Evolutionary conservation across 1,140 invertebrate species (phyloP).

Genomic region (Lepidurus arcticus): DNA sequence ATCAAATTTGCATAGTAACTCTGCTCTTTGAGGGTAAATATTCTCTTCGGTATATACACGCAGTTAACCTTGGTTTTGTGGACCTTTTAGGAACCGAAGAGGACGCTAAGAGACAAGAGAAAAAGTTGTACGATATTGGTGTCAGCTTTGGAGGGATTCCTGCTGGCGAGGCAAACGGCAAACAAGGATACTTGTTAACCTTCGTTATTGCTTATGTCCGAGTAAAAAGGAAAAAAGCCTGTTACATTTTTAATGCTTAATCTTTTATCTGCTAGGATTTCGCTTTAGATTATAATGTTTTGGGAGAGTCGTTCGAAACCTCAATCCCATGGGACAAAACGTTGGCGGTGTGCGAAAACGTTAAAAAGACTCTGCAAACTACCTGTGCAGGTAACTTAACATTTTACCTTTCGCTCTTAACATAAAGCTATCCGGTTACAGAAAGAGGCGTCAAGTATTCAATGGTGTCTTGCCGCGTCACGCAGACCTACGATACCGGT

Average conservation of each 20-base stretch:
- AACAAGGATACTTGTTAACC: constrained; percentile 89
- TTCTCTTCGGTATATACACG: background rate
- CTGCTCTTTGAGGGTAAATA: constrained; percentile 77
- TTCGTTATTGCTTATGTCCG: constrained; percentile 98
- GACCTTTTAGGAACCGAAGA: constrained; percentile 50
- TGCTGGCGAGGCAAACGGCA: constrained; percentile 87
- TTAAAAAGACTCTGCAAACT: constrained; percentile 69
- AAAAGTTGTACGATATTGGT: constrained; percentile 76
- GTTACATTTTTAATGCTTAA: background rate
- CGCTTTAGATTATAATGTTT: constrained; percentile 76
- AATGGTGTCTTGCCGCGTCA: constrained; percentile 76
- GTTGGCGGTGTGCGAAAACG: constrained; percentile 75
- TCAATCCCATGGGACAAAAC: constrained; percentile 94
- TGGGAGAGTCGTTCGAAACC: constrained; percentile 97
- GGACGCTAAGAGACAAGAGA: constrained; percentile 72
- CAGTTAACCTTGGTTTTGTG: constrained; percentile 24
- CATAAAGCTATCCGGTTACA: constrained; percentile 40
- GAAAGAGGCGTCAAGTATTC: constrained; percentile 55
- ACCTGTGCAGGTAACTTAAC: constrained; percentile 59
- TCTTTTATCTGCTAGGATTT: constrained; percentile 64
- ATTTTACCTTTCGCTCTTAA: background rate
- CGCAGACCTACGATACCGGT: constrained; percentile 94
- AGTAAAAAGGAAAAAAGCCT: constrained; percentile 47
- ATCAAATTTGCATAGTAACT: constrained; percentile 82
- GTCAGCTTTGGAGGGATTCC: constrained; percentile 66